Base-by-base conservation (phyloP, 2,888 invertebrate genomes). In the Drosophila recens region DNA sequence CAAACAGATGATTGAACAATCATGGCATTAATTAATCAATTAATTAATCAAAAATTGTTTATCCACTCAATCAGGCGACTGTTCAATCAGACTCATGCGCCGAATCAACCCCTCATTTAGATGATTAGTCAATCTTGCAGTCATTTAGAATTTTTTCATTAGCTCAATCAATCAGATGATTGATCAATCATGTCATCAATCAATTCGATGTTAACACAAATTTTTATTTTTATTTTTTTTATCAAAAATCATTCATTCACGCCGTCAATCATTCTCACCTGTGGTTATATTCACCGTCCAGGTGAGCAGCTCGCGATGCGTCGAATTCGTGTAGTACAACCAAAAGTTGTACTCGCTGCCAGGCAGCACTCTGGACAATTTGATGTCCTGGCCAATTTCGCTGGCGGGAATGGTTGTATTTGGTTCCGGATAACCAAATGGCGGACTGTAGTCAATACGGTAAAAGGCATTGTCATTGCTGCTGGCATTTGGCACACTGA, bases 271-370 rank as follows among this genome's bases (percentile, higher is more conserved):
- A 46, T 0, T 48, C 80, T 72, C 92, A 97, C 97, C 97, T 90
- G 98, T 98, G 42, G 96, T 97, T 89, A 98, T 97, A 77, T 97
- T 96, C 68, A 97, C 97, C 69, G 97, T 97, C 97, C 98, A 98
- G 36, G 97, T 97, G 75, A 97, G 94, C 92, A 96, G 95, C 92
- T 97, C 97, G 53, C 96, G 95, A 82, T 96, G 95, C 27, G 97
- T 97, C 57, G 95, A 95, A 91, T 98, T 98, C 77, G 97, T 97
- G 92, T 97, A 98, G 93, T 97, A 98, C 56, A 98, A 94, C 95
- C 96, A 96, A 93, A 98, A 98, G 92, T 97, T 96, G 93, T 98
- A 98, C 92, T 97, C 97, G 79, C 97, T 98, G 81, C 98, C 98
- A 13, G 98, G 97, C 76, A 97, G 94, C 0, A 97, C 97, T 84